Evolutionary conservation across 2,113 vertebrate genomes (phyloP).

Genomic region (Pygoscelis antarcticus): DNA sequence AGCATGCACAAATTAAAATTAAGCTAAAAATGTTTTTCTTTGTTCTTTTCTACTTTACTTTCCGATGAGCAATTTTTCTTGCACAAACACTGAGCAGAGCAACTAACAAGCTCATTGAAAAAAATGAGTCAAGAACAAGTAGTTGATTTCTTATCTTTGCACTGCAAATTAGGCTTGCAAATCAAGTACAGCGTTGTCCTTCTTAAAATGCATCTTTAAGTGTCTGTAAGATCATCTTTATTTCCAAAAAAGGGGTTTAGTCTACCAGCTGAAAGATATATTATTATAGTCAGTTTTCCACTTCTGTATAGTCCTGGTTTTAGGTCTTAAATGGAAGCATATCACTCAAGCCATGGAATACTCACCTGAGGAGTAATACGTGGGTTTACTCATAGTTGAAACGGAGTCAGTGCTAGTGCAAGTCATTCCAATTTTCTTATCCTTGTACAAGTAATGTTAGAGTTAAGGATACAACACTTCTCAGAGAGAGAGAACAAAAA

Average conservation of each 20-base stretch:
- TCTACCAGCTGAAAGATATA: background rate
- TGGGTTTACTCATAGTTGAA: background rate
- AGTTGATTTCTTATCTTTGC: conserved; percentile 52
- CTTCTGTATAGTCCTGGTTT: background rate
- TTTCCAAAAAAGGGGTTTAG: background rate
- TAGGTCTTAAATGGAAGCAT: background rate
- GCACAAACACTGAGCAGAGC: conserved; percentile 42
- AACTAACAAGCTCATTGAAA: conserved; percentile 52
- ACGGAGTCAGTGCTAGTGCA: background rate
- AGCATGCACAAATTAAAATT: conserved; percentile 50
- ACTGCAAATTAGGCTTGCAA: conserved; percentile 38
- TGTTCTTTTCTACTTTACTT: conserved; percentile 27
- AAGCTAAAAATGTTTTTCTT: conserved; percentile 42
- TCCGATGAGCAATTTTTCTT: conserved; percentile 41
- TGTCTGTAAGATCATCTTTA: background rate
- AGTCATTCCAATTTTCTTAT: background rate
- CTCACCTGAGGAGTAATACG: background rate
- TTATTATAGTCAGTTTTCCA: background rate
- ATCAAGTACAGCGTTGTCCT: conserved; percentile 6
- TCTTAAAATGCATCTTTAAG: conserved; percentile 24
- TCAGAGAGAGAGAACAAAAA: background rate
- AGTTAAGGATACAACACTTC: background rate
- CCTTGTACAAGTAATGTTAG: background rate
- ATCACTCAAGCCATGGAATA: background rate
- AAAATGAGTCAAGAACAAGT: conserved; percentile 41